These are phyloP conservation scores for Saturnia japonica DNA, from an alignment of 2,888 invertebrate genomes.

Conservation along the genomic window DNA sequence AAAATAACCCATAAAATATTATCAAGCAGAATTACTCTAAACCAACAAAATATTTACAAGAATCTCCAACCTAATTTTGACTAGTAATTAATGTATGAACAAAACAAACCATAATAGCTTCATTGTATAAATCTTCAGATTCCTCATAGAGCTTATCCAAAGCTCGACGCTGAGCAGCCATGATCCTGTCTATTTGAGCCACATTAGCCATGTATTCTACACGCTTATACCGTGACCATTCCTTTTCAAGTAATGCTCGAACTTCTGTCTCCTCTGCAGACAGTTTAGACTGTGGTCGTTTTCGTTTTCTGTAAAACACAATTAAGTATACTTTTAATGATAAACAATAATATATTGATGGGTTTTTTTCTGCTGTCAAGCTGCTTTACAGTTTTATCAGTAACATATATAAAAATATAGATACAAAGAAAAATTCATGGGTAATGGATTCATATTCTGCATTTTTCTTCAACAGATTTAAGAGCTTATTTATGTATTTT, in stretches of 20 bases:
- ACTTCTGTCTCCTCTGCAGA: constrained; percentile 83
- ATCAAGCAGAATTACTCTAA: no score
- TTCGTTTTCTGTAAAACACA: constrained; percentile 55
- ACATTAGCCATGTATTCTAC: constrained; percentile 84
- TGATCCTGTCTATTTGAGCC: constrained; percentile 85
- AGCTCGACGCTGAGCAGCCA: constrained; percentile 88
- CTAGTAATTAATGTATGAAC: neutral
- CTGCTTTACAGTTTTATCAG: neutral
- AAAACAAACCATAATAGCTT: constrained; percentile 87
- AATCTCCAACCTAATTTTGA: neutral
- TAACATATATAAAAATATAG: no score
- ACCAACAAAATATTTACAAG: no score
- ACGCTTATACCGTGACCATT: constrained; percentile 88
- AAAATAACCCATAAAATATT: no score
- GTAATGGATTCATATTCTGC: no score
- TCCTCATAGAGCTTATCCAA: constrained; percentile 89
- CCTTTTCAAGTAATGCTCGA: constrained; percentile 85
- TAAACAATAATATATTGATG: neutral
- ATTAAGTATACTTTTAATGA: neutral
- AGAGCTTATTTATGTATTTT: no score
- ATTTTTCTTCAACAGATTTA: no score
- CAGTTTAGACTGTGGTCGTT: constrained; percentile 73
- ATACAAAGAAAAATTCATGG: no score
- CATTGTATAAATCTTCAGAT: constrained; percentile 93
- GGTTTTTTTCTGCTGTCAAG: neutral